A percentile compares a stretch with the other conserved stretches of the same genome.
These are phyloP conservation scores for Morone chrysops DNA, from an alignment of 2,113 vertebrate species.

Conservation along the genomic window DNA sequence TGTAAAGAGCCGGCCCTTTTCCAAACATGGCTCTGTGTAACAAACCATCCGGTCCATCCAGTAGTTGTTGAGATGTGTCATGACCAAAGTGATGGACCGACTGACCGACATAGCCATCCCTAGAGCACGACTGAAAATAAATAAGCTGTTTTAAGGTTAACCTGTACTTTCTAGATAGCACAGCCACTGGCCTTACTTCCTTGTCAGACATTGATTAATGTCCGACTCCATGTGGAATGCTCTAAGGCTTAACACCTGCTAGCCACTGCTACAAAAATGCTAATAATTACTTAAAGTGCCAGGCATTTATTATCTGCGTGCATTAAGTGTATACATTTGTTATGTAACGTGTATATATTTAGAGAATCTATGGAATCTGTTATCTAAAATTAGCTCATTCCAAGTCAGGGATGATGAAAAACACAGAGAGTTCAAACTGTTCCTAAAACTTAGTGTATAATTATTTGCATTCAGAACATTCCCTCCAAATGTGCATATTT, in stretches of 20 bases:
- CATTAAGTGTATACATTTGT: not conserved
- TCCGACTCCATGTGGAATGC: slow-evolving; percentile 18
- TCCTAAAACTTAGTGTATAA: slow-evolving; percentile 31
- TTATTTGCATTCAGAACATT: slow-evolving; percentile 69
- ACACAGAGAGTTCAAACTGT: not conserved
- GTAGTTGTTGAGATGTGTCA: not conserved
- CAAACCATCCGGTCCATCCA: too few relatives aligned
- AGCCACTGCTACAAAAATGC: slow-evolving; percentile 34
- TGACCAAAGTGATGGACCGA: not conserved
- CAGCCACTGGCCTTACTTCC: slow-evolving; percentile 20
- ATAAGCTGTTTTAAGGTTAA: slow-evolving; percentile 14
- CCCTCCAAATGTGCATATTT: slow-evolving; percentile 20
- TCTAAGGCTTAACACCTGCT: slow-evolving; percentile 39
- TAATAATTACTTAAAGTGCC: slow-evolving; percentile 22
- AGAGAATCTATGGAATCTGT: not conserved
- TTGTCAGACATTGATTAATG: slow-evolving; percentile 29
- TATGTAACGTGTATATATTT: slow-evolving; percentile 23
- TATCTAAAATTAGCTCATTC: too few relatives aligned
- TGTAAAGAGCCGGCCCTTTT: too few relatives aligned
- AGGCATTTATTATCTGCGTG: not conserved
- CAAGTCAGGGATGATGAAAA: too few relatives aligned
- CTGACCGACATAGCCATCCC: not conserved
- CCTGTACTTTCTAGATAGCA: not conserved
- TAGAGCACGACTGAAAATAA: slow-evolving; percentile 20
- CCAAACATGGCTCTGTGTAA: too few relatives aligned